A percentile compares a stretch with the other conserved stretches of the same genome.
Evolutionary conservation across 2,113 vertebrate species (phyloP).

Genomic region (Aramus guarauna): DNA sequence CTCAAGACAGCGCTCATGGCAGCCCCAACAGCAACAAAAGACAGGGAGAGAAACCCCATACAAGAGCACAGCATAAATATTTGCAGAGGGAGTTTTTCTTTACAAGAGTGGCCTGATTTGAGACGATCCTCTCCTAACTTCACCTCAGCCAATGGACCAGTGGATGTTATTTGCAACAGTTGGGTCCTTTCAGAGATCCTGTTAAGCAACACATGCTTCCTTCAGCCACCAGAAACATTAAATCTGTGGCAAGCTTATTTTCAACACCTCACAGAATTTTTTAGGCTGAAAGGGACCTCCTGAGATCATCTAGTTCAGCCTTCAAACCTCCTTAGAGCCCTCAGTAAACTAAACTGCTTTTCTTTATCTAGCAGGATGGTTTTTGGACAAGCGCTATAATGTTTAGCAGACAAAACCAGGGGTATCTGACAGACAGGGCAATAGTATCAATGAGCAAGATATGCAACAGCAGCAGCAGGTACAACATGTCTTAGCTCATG

Average conservation of each 20-base stretch:
- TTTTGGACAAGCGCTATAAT: rapidly evolving
- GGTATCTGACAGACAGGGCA: not conserved
- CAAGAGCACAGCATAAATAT: not conserved
- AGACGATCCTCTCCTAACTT: not conserved
- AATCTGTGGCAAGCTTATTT: not conserved
- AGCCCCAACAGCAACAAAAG: not conserved
- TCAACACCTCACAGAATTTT: not conserved
- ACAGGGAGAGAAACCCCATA: not conserved
- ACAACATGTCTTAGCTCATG: rapidly evolving
- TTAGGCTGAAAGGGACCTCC: not conserved
- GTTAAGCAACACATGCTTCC: not conserved
- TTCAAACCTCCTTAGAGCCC: not conserved
- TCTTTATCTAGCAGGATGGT: rapidly evolving
- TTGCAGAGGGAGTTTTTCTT: not conserved
- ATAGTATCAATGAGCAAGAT: not conserved
- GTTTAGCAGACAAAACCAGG: not conserved
- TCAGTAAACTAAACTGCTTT: not conserved
- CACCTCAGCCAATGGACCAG: not conserved
- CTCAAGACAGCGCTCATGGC: not conserved
- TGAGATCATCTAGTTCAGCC: not conserved
- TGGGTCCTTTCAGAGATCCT: not conserved
- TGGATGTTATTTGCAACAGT: not conserved
- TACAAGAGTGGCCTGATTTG: not conserved
- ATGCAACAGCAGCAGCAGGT: not conserved
- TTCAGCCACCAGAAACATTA: not conserved